A percentile compares a stretch with the other conserved stretches of the same genome.
Conservation (phyloP, 2,113 vertebrate species). For the Fukomys damarensis region DNA sequence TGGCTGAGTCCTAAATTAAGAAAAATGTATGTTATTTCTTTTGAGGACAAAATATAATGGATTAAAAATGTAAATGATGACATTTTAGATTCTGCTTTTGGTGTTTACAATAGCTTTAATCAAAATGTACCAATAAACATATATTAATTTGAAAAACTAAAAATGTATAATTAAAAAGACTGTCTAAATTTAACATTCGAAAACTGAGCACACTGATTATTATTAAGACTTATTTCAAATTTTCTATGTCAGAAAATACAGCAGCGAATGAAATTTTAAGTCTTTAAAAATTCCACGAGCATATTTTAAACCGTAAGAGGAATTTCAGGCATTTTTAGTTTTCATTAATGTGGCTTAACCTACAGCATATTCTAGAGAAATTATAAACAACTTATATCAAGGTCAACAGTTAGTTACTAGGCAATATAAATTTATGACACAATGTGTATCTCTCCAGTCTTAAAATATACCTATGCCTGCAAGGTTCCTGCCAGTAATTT, state of each 20-base stretch:
- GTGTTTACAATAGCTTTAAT: constrained; percentile 28
- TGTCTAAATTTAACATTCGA: not conserved
- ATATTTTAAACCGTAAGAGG: not conserved
- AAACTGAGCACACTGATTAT: not conserved
- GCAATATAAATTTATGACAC: constrained; percentile 43
- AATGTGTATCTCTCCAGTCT: constrained; percentile 42
- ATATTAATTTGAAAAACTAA: not conserved
- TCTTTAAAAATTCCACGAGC: not conserved
- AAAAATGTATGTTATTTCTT: constrained; percentile 55
- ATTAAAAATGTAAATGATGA: constrained; percentile 51
- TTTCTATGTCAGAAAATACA: not conserved
- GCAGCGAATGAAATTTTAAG: not conserved
- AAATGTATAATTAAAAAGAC: not conserved
- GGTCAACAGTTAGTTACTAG: constrained; percentile 51
- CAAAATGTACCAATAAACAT: constrained; percentile 37
- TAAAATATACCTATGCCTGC: constrained; percentile 75
- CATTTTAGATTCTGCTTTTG: constrained; percentile 40
- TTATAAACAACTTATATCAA: constrained; percentile 19
- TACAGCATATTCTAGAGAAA: not conserved
- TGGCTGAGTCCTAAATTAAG: constrained; percentile 48
- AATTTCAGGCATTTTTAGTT: not conserved
- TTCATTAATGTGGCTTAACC: not conserved
- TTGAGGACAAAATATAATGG: constrained; percentile 51
- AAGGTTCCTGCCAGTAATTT: constrained; percentile 62
- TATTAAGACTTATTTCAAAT: constrained; percentile 32